A percentile compares a stretch with the other conserved stretches of the same genome.
phyloP scores from a whole-genome alignment of 2,888 invertebrate species.

The Xanthia togata region DNA sequence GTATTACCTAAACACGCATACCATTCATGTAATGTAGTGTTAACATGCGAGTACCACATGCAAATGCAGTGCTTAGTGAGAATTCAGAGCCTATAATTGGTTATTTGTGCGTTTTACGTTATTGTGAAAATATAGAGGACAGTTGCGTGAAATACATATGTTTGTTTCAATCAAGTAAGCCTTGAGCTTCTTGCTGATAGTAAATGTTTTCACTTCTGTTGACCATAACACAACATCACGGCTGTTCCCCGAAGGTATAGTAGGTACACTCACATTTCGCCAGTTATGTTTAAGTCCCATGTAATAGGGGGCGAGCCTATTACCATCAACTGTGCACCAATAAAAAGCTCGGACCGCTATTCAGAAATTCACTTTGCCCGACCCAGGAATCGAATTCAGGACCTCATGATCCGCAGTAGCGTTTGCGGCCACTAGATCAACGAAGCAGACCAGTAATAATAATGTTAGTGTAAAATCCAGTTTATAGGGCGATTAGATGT shows the following conservation, averaged over 20 bases:
- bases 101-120: conserved; percentile 24
- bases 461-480: background rate
- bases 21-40: conserved; percentile 7
- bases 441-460: background rate
- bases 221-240: no score
- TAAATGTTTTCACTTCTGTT: conserved; percentile 6
- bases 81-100: conserved; percentile 32
- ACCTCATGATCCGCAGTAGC: no score
- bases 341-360: no score
- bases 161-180: background rate
- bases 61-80: conserved; percentile 28
- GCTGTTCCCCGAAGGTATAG: no score
- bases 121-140: conserved; percentile 12
- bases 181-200: background rate
- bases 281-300: background rate
- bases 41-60: conserved; percentile 51
- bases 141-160: conserved; percentile 11
- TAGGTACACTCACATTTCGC: no score
- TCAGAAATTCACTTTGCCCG: no score
- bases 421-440: background rate
- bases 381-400: no score
- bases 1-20: conserved; percentile 24
- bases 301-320: no score
- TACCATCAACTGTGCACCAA: no score
- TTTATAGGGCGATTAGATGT: background rate